Conservation (phyloP, 2,888 invertebrate species). For the Pristionchus japonicus region DNA sequence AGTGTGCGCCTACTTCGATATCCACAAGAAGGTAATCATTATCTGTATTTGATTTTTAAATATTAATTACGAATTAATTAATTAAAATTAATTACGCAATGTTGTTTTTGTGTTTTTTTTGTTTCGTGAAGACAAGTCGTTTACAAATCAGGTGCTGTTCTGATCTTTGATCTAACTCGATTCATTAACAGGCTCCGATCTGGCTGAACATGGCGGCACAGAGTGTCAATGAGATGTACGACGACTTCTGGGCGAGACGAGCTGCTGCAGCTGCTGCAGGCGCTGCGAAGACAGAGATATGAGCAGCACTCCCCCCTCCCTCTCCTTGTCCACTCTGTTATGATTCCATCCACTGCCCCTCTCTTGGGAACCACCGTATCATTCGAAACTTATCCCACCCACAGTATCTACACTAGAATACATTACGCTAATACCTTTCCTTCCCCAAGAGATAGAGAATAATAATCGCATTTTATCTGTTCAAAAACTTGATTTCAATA, state of each 20-base stretch:
- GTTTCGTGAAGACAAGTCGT: too few species aligned
- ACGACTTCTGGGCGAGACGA: constrained; percentile 18
- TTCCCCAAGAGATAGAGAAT: neutral
- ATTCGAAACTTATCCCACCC: neutral
- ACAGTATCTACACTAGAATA: neutral
- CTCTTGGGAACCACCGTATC: neutral
- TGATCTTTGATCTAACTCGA: too few species aligned
- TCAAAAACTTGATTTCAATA: neutral
- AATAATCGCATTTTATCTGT: constrained; percentile 16
- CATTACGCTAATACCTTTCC: neutral
- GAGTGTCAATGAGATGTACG: constrained; percentile 11
- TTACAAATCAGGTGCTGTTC: too few species aligned
- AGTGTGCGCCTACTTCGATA: neutral
- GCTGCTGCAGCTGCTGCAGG: neutral
- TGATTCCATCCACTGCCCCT: neutral
- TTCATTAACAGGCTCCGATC: constrained; percentile 19
- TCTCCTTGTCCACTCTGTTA: constrained; percentile 14
- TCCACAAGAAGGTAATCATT: neutral
- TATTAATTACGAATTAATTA: neutral
- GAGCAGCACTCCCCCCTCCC: neutral
- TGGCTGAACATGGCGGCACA: constrained; percentile 1
- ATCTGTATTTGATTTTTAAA: neutral
- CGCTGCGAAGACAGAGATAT: neutral
- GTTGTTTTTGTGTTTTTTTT: too few species aligned
- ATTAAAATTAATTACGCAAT: too few species aligned